Evolutionary conservation across 2,113 vertebrate species (phyloP).

Genomic region (Bubo blakistoni): DNA sequence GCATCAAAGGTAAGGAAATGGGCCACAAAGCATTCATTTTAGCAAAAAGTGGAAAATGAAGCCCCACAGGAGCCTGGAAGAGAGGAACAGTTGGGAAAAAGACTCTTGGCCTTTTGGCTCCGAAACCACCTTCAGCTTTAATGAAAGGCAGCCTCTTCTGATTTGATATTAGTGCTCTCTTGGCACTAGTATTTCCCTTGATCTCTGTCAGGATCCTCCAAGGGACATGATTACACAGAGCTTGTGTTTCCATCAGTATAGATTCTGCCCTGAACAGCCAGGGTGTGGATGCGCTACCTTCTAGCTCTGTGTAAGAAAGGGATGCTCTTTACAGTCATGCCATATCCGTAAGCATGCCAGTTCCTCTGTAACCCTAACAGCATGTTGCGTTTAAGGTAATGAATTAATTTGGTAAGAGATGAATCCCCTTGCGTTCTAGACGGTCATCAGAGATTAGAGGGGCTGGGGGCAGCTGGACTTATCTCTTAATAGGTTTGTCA

Average conservation of each 20-base stretch:
- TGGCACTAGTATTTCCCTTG: not conserved
- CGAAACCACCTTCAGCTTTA: not conserved
- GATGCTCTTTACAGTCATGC: not conserved
- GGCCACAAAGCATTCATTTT: not conserved
- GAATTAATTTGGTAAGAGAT: too few species aligned
- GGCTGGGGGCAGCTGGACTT: too few species aligned
- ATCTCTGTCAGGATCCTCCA: not conserved
- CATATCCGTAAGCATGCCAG: not conserved
- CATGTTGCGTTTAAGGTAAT: too few species aligned
- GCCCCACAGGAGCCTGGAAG: not conserved
- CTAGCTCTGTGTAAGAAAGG: not conserved
- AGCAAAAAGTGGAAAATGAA: not conserved
- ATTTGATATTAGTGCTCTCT: not conserved
- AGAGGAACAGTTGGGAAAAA: not conserved
- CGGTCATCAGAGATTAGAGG: too few species aligned
- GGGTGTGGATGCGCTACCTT: not conserved
- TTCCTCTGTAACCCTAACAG: not conserved
- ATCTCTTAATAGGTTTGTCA: too few species aligned
- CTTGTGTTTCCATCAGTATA: not conserved
- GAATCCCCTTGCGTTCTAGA: too few species aligned
- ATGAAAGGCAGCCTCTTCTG: not conserved
- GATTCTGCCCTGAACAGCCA: not conserved
- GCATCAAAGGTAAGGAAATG: conserved; percentile 71
- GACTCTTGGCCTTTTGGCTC: not conserved
- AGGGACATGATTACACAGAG: not conserved